phyloP scores from a whole-genome alignment of 2,113 vertebrate genomes.

The Pelvicachromis taeniatus region DNA sequence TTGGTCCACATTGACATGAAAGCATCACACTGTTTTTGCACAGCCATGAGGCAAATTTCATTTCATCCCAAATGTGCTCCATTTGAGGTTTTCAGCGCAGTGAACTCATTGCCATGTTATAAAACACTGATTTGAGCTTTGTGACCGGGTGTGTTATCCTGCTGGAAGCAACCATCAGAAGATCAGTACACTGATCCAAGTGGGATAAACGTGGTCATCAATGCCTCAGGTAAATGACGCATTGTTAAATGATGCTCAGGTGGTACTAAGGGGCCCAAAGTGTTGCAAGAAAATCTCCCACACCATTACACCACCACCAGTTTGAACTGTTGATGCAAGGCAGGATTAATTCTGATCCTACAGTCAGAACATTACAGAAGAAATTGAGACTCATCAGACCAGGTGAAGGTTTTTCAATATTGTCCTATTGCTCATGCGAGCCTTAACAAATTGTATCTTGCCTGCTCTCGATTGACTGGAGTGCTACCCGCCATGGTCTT shows the following conservation, averaged over 20 bases:
- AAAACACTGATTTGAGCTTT: background rate
- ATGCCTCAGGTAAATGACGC: background rate
- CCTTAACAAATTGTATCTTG: background rate
- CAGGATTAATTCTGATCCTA: background rate
- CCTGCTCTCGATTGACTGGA: background rate
- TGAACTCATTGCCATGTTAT: background rate
- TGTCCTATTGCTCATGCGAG: background rate
- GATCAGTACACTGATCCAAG: background rate
- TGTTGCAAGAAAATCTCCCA: background rate
- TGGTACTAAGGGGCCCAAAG: background rate
- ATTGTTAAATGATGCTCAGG: no score
- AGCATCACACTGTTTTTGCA: background rate
- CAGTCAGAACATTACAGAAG: background rate
- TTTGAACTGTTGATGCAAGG: background rate
- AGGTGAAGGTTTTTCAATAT: background rate
- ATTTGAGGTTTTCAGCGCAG: background rate
- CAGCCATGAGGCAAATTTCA: background rate
- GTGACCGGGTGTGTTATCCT: background rate
- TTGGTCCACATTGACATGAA: background rate
- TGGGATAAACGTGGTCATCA: background rate
- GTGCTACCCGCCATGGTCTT: background rate
- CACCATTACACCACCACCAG: background rate
- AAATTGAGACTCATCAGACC: background rate
- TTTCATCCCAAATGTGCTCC: background rate
- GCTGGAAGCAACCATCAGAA: background rate